phyloP scores from a whole-genome alignment of 2,113 vertebrate species.

The Benitochromis conjunctus region DNA sequence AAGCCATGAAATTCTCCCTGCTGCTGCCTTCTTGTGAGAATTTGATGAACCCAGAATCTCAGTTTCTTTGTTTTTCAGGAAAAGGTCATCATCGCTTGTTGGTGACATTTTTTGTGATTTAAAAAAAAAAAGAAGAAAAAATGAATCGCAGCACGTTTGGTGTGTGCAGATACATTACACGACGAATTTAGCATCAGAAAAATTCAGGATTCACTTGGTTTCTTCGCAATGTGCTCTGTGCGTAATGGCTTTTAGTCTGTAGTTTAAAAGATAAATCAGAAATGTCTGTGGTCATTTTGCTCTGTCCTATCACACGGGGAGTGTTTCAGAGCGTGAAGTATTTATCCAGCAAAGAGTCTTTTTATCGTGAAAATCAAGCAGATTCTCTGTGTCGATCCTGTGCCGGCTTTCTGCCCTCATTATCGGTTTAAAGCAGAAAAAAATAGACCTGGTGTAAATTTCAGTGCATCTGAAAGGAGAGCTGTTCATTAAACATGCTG shows the following conservation, averaged over 20 bases:
- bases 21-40: neutral
- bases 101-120: neutral
- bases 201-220: accelerated
- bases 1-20: neutral
- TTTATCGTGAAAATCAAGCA: neutral
- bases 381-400: neutral
- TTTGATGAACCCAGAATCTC: neutral
- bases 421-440: neutral
- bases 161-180: accelerated
- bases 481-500: neutral
- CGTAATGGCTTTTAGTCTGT: neutral
- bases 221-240: neutral
- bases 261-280: neutral
- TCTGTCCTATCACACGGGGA: neutral
- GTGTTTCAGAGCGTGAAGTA: neutral
- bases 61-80: neutral
- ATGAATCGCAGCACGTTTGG: neutral
- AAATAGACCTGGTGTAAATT: neutral
- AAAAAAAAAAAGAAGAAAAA: no score
- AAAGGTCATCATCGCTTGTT: neutral
- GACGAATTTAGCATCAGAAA: neutral
- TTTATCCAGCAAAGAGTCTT: neutral
- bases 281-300: neutral
- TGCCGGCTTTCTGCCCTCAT: neutral
- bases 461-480: neutral